Conservation (phyloP, 2,797 vertebrate genomes). For the Synaphobranchus kaupii region DNA sequence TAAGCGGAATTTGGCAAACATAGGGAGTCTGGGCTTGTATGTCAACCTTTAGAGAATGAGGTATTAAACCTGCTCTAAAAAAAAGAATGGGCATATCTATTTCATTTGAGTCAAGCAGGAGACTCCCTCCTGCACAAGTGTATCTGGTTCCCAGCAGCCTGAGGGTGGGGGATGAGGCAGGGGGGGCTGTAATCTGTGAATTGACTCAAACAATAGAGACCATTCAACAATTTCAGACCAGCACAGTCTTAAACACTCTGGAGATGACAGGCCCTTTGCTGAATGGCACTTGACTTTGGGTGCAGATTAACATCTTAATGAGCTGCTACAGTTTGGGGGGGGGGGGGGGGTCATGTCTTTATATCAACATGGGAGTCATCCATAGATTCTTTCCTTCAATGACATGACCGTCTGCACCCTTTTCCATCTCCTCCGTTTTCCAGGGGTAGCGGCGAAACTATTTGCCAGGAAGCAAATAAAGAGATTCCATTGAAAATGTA, state of each 20-base stretch:
- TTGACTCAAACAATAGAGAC: constrained; percentile 59
- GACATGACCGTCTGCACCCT: constrained; percentile 61
- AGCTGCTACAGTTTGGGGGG: constrained; percentile 51
- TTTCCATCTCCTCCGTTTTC: constrained; percentile 38
- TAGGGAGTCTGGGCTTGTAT: constrained; percentile 51
- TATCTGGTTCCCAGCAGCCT: constrained; percentile 49
- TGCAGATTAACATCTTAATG: constrained; percentile 66
- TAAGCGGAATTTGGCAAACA: constrained; percentile 48
- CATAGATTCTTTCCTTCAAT: constrained; percentile 61
- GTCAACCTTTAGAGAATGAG: constrained; percentile 51
- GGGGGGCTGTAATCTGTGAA: constrained; percentile 47
- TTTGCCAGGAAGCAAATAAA: constrained; percentile 71
- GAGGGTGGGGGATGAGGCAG: constrained; percentile 37
- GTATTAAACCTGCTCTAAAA: constrained; percentile 53
- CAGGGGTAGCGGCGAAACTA: constrained; percentile 62
- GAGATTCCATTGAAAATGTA: constrained; percentile 73
- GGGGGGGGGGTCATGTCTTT: constrained; percentile 53
- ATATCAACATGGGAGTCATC: constrained; percentile 57
- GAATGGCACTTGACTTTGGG: constrained; percentile 47
- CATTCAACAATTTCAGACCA: constrained; percentile 54
- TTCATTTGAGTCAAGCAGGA: constrained; percentile 56
- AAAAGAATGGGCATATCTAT: constrained; percentile 43
- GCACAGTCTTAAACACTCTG: constrained; percentile 56
- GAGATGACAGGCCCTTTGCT: constrained; percentile 53
- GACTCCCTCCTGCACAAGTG: constrained; percentile 45